Percentiles rank a stretch among this genome's conserved stretches.
phyloP scores from a whole-genome alignment of 2,113 vertebrate species.

The Ptilorrhoa leucosticta region DNA sequence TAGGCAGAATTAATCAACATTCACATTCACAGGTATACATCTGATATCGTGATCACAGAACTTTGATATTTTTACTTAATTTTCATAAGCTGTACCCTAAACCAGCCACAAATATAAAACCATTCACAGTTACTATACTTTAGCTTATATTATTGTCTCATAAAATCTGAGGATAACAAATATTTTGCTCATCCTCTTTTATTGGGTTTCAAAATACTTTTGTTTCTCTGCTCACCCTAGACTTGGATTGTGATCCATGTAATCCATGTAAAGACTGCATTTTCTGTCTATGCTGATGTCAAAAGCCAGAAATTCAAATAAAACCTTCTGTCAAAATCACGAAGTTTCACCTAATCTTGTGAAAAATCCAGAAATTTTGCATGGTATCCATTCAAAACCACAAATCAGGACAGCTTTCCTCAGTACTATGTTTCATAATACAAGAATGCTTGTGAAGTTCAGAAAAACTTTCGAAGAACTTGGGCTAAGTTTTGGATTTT shows the following conservation, averaged over 20 bases:
- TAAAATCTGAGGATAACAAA: background rate
- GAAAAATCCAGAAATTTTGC: background rate
- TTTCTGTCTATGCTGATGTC: background rate
- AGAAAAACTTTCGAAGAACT: constrained; percentile 46
- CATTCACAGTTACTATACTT: background rate
- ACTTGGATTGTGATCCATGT: background rate
- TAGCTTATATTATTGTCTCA: background rate
- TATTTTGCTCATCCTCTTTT: background rate
- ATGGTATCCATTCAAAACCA: background rate
- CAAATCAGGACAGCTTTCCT: constrained; percentile 1
- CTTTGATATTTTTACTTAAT: background rate
- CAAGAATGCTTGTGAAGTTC: constrained; percentile 17
- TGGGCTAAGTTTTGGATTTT: background rate
- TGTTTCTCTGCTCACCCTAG: background rate
- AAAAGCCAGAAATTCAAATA: background rate
- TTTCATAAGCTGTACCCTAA: background rate
- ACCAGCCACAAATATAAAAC: background rate
- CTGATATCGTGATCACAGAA: background rate
- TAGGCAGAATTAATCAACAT: background rate
- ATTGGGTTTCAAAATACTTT: background rate
- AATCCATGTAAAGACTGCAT: background rate
- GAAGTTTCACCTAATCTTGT: background rate
- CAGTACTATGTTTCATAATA: background rate
- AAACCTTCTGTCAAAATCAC: background rate
- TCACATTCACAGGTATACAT: background rate